Evolutionary conservation across 1,140 invertebrate genomes (phyloP).

Genomic region (Homarus americanus): DNA sequence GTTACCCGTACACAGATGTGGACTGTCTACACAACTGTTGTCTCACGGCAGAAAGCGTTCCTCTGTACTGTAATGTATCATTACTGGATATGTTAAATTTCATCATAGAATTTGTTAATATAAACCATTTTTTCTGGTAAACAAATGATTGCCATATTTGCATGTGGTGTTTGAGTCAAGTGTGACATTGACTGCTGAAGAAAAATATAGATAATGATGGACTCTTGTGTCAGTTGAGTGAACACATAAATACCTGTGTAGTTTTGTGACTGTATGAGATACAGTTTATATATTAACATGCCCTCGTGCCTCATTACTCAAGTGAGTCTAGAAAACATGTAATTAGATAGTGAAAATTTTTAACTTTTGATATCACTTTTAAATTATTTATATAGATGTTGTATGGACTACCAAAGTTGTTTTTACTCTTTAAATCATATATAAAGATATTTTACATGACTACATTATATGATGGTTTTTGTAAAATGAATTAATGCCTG

Average conservation of each 20-base stretch:
- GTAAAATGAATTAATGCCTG: background rate
- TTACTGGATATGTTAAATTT: background rate
- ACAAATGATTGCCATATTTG: background rate
- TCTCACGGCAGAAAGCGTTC: background rate
- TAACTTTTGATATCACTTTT: constrained; percentile 14
- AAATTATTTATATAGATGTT: background rate
- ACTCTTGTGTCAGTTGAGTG: background rate
- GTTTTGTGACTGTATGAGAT: background rate
- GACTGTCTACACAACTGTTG: background rate
- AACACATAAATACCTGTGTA: background rate
- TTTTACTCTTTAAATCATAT: background rate
- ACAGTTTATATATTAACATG: background rate
- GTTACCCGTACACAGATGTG: no score
- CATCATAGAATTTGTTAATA: background rate
- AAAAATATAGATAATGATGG: background rate
- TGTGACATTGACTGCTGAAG: background rate
- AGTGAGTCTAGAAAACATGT: background rate
- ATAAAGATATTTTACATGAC: constrained; percentile 2
- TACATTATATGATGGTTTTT: background rate
- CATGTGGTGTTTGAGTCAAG: background rate
- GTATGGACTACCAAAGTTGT: constrained; percentile 3
- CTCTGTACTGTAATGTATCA: background rate
- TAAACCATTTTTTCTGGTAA: background rate
- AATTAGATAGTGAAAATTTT: background rate
- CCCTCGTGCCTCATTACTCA: background rate